phyloP scores from a whole-genome alignment of 1,140 invertebrate genomes.

The Bombus affinis region DNA sequence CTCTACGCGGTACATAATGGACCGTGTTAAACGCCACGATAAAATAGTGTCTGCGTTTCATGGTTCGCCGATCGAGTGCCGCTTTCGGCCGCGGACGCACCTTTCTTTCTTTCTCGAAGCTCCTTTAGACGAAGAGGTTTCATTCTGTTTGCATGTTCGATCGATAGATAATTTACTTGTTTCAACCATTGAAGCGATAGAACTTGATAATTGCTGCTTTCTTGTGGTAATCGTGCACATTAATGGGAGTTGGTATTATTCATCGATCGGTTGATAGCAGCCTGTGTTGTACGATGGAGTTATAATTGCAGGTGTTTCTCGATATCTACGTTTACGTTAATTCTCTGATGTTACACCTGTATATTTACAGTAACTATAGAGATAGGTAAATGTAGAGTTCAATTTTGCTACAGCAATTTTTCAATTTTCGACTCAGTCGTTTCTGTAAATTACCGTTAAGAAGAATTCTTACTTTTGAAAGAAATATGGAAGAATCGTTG shows the following conservation, averaged over 20 bases:
- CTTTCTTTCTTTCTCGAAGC: background rate
- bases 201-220: background rate
- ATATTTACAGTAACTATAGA: no score
- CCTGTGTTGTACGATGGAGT: background rate
- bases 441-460: no score
- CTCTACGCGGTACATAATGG: constrained; percentile 39
- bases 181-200: background rate
- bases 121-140: no score
- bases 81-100: background rate
- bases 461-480: no score
- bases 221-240: background rate
- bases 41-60: constrained; percentile 45
- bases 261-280: background rate
- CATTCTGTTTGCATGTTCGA: background rate
- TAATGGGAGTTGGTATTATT: background rate
- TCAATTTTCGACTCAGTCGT: no score
- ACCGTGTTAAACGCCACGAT: constrained; percentile 42
- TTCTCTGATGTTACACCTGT: no score
- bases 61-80: constrained; percentile 35
- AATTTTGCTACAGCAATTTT: background rate
- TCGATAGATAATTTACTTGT: background rate
- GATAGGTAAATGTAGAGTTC: background rate
- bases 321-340: background rate
- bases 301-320: background rate
- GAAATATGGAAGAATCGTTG: no score